These are phyloP conservation scores for Apodemus sylvaticus DNA, from an alignment of 2,113 vertebrate genomes.

Conservation along the genomic window DNA sequence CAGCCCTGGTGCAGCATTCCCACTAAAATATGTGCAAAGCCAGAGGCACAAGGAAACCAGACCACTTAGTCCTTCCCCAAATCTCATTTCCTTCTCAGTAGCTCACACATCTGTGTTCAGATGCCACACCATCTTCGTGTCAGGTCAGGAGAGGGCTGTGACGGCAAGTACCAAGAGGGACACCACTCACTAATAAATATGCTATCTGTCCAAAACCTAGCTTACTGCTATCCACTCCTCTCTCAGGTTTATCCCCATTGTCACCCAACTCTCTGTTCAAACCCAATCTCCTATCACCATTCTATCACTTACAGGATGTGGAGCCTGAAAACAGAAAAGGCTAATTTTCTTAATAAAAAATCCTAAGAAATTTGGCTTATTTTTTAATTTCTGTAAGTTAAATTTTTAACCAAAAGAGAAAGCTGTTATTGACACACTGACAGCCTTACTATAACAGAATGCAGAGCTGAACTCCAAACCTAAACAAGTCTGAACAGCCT, in stretches of 20 bases:
- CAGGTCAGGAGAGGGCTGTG: too few species aligned
- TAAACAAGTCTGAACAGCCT: not conserved
- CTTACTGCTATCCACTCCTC: not conserved
- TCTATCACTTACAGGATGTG: not conserved
- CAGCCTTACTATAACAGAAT: rapidly evolving
- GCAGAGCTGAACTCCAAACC: not conserved
- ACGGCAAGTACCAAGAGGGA: not conserved
- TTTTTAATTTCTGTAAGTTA: not conserved
- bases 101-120: not conserved
- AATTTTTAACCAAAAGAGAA: not conserved
- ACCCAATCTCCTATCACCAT: not conserved
- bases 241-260: not conserved
- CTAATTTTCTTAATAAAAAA: not conserved
- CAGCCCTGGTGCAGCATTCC: not conserved
- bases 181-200: not conserved
- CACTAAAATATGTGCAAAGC: not conserved
- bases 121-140: not conserved
- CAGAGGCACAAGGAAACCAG: not conserved
- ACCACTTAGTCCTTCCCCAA: not conserved
- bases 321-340: not conserved
- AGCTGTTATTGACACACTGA: not conserved
- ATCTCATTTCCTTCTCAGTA: too few species aligned
- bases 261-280: too few species aligned
- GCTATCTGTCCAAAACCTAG: not conserved
- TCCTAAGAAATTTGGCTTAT: not conserved